Evolutionary conservation across 1,140 invertebrate genomes (phyloP), one percentile per base, ranked within the genome.

Genomic region (Ganaspis sp.): DNA sequence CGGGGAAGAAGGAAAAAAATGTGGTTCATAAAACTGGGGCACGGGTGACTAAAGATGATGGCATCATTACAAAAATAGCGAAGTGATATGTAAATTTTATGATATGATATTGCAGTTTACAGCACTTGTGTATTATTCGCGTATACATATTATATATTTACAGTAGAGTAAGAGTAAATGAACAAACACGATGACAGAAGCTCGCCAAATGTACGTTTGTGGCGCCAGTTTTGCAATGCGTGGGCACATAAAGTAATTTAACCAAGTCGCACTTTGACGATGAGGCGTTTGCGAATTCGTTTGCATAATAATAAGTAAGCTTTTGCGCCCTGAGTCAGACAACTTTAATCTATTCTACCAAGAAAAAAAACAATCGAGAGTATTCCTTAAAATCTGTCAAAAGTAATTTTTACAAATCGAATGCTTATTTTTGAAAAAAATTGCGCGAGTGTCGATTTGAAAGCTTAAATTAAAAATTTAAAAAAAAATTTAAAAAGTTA

Each of bases 221-320:
- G 77, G 73, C 73, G 77, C 77, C 77, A 73, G 74, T 73, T 79
- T 73, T 64, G 70, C 72, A 75, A 79, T 69, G 70, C 70, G 58
- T 53, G 54, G 54, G 77, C 69, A 72, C 73, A 79, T 71, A 73
- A 70, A 75, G 69, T 75, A 79, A 79, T 79, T 79, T 79, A 79
- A 64, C 70, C 74, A 75, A 70, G 77, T 73, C 74, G 77, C 77
- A 71, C 58, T 64, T 64, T 64, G 58, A 64, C 58, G 21, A 26
- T 29, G 58, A 64, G 23, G 23, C 58, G 12, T 64, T 64, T 34
- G 23, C 21, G 23, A 64, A 64, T 64, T 64, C 12, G 58, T 64
- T 64, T 64, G 23, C 26, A 64, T 64, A 64, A 64, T 64, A 64
- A 64, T 64, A 29, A 64, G 26, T 29, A 29, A 64, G 23, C 26